Percentiles rank a stretch among this genome's conserved stretches.
phyloP scores from a whole-genome alignment of 2,797 vertebrate species.

The Acanthis flammea region DNA sequence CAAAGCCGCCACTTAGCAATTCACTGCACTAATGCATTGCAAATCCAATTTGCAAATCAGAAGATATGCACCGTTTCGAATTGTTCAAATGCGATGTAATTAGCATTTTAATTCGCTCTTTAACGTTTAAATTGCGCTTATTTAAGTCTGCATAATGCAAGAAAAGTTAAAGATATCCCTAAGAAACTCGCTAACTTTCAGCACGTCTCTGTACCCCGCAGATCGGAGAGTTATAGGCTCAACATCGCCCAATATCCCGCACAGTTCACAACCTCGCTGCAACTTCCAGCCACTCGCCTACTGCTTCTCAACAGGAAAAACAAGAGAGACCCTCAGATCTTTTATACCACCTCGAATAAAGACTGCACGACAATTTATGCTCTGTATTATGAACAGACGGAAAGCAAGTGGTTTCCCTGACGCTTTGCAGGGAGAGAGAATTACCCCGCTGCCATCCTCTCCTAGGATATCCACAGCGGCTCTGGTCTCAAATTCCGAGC shows the following conservation, averaged over 20 bases:
- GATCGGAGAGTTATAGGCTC: background rate
- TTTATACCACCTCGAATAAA: background rate
- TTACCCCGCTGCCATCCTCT: background rate
- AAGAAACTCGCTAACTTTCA: slow-evolving; percentile 43
- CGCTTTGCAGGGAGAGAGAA: background rate
- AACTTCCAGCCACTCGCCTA: background rate
- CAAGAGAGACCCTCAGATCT: background rate
- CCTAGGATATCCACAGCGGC: background rate
- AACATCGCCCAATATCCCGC: background rate
- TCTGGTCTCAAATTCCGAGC: slow-evolving; percentile 13
- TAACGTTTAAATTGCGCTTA: slow-evolving; percentile 83
- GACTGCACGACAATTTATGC: background rate
- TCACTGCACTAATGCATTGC: slow-evolving; percentile 84
- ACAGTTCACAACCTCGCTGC: background rate
- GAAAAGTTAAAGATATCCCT: slow-evolving; percentile 54
- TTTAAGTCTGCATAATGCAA: slow-evolving; percentile 75
- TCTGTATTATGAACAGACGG: background rate
- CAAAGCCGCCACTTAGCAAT: slow-evolving; percentile 71
- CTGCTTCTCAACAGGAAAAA: background rate
- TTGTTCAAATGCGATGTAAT: slow-evolving; percentile 86
- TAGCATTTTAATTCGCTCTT: slow-evolving; percentile 87
- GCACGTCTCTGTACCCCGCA: slow-evolving; percentile 10
- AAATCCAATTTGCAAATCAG: slow-evolving; percentile 96
- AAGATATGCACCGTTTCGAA: slow-evolving; percentile 87
- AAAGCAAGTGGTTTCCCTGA: background rate